Conservation (phyloP, 2,797 vertebrate species). For the Enteromius unitaeniatus region DNA sequence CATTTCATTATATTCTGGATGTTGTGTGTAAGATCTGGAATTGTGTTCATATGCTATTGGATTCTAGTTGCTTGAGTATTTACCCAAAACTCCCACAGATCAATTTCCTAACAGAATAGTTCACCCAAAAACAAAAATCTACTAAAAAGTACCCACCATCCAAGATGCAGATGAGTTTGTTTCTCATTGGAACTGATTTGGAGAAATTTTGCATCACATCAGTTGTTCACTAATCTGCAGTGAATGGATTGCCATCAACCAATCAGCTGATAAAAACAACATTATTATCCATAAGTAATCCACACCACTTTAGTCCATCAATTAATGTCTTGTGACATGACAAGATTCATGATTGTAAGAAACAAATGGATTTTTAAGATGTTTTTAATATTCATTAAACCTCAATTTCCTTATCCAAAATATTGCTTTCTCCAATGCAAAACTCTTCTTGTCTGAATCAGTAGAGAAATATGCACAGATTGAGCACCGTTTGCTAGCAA, state of each 20-base stretch:
- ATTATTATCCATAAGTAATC: too few relatives aligned
- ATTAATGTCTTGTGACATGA: not conserved
- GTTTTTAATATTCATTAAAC: not conserved
- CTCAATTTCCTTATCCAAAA: not conserved
- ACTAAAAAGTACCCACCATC: not conserved
- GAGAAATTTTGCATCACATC: not conserved
- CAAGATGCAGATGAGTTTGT: not conserved
- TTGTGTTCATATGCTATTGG: not conserved
- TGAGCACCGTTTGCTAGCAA: not conserved
- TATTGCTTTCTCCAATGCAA: not conserved
- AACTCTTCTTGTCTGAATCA: not conserved
- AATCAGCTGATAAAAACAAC: not conserved
- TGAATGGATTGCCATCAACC: not conserved
- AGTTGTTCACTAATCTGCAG: not conserved
- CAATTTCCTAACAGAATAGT: not conserved
- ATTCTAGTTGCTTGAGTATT: not conserved
- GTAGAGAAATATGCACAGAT: not conserved
- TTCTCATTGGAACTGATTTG: not conserved
- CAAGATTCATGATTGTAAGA: not conserved
- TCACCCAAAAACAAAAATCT: not conserved
- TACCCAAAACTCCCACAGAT: not conserved
- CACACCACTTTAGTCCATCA: too few relatives aligned
- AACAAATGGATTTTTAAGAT: not conserved
- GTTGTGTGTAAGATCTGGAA: not conserved
- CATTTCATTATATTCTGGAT: not conserved